Conservation (phyloP, 2,888 invertebrate genomes). For the Nymphalis urticae region DNA sequence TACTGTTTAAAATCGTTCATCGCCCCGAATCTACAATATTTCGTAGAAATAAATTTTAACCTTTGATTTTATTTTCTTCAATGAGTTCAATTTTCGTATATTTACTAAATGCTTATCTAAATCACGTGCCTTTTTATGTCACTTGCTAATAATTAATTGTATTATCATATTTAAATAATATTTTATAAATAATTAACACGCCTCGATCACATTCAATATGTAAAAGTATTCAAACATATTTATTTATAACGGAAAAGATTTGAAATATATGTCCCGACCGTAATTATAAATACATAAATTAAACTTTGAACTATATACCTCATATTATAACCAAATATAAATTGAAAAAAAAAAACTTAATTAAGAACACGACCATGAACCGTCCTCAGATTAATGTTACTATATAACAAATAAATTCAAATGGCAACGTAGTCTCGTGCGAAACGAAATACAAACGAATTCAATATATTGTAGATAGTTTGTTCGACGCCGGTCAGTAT, state of each 20-base stretch:
- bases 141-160: background rate
- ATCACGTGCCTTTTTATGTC: constrained; percentile 9
- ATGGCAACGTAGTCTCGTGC: constrained; percentile 26
- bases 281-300: constrained; percentile 18
- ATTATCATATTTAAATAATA: constrained; percentile 1
- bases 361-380: constrained; percentile 29
- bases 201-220: background rate
- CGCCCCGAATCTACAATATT: too few relatives aligned
- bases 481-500: constrained; percentile 38
- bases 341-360: constrained; percentile 25
- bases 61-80: constrained; percentile 4
- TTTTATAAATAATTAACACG: background rate
- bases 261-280: constrained; percentile 3
- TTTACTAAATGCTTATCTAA: constrained; percentile 3
- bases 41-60: too few relatives aligned
- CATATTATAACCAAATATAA: constrained; percentile 15
- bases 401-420: constrained; percentile 16
- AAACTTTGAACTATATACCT: constrained; percentile 21
- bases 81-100: constrained; percentile 13
- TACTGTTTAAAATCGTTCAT: too few relatives aligned
- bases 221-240: background rate
- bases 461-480: constrained; percentile 11
- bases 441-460: constrained; percentile 10
- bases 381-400: constrained; percentile 11
- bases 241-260: constrained; percentile 18